Conservation (phyloP, 2,113 vertebrate genomes). For the Panthera tigris region DNA sequence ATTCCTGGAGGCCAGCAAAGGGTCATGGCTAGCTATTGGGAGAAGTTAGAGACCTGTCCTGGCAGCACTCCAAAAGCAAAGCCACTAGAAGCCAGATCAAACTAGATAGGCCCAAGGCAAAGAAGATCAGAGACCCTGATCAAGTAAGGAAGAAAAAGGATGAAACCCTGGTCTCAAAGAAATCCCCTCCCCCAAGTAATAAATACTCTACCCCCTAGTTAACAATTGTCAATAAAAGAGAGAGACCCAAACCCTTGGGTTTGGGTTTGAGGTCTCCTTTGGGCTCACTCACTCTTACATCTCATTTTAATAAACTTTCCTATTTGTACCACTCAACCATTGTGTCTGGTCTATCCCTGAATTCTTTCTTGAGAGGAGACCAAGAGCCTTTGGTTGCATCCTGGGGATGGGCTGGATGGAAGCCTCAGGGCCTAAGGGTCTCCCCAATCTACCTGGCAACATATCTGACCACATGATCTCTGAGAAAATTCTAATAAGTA, state of each 20-base stretch:
- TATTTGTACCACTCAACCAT: background rate
- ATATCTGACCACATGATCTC: background rate
- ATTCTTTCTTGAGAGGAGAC: background rate
- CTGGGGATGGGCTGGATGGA: background rate
- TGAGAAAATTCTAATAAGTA: background rate
- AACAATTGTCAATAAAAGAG: background rate
- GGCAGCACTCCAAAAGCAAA: background rate
- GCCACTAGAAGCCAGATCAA: background rate
- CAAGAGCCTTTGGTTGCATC: background rate
- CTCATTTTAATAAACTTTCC: background rate
- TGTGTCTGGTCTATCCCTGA: background rate
- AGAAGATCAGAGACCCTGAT: background rate
- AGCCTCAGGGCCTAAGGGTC: background rate
- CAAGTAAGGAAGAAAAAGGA: background rate
- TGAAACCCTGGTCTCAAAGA: background rate
- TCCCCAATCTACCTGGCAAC: background rate
- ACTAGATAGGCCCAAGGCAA: background rate
- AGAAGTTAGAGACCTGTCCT: background rate
- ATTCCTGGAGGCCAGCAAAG: background rate
- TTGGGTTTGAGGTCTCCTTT: background rate
- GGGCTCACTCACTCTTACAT: background rate
- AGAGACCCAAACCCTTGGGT: background rate
- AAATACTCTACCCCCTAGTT: background rate
- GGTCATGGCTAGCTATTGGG: background rate
- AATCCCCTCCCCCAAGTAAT: background rate